phyloP scores from a whole-genome alignment of 53 echinoderm and acorn worm species.

The Apostichopus leukothele region DNA sequence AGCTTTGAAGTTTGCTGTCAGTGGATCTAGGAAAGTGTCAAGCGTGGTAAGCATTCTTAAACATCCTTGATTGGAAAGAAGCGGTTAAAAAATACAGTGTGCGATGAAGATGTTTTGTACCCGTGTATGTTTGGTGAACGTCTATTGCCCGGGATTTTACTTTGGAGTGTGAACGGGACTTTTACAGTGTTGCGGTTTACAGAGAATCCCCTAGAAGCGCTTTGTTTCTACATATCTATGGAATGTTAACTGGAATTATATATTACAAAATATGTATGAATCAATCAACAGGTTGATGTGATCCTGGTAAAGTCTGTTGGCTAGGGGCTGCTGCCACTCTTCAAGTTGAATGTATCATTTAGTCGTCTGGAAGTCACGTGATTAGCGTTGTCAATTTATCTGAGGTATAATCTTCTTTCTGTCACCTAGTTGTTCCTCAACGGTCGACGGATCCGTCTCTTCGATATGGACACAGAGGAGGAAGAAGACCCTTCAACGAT shows the following conservation, averaged over 20 bases:
- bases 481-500: conserved; percentile 62
- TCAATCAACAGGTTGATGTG: too few species aligned
- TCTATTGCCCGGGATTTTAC: background rate
- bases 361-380: too few species aligned
- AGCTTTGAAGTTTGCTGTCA: conserved; percentile 85
- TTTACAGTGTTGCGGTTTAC: too few species aligned
- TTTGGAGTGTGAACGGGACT: too few species aligned
- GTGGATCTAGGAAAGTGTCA: conserved; percentile 89
- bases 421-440: conserved; percentile 79
- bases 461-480: conserved; percentile 99
- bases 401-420: background rate
- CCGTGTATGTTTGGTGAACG: background rate
- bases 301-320: too few species aligned
- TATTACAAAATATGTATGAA: too few species aligned
- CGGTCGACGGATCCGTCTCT: conserved; percentile 78
- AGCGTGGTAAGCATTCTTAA: conserved; percentile 78
- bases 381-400: too few species aligned
- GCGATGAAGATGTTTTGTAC: background rate
- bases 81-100: background rate
- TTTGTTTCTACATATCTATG: too few species aligned
- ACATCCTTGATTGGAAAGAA: background rate
- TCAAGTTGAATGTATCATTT: too few species aligned
- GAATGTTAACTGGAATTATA: too few species aligned
- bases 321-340: too few species aligned
- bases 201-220: too few species aligned